A percentile compares a stretch with the other conserved stretches of the same genome.
These are phyloP conservation scores for Drosophila pegasa DNA, from an alignment of 2,888 invertebrate species.

Conservation along the genomic window DNA sequence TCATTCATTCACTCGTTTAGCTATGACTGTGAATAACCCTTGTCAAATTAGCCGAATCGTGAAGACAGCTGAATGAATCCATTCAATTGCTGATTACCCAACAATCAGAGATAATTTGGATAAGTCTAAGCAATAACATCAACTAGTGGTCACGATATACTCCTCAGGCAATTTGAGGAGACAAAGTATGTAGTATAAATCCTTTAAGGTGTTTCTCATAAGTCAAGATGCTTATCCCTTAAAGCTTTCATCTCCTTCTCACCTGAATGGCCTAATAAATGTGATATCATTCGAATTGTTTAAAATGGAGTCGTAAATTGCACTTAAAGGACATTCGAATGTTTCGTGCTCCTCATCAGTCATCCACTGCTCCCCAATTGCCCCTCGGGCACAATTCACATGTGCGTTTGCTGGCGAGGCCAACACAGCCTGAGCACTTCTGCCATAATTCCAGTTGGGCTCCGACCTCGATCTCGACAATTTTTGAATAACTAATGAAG, in stretches of 20 bases:
- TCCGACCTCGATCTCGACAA: conserved; percentile 60
- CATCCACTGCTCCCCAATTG: conserved; percentile 12
- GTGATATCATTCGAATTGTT: conserved; percentile 1
- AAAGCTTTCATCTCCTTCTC: conserved; percentile 2
- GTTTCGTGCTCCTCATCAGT: conserved; percentile 23
- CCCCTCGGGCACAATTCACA: conserved; percentile 43
- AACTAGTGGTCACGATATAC: background rate
- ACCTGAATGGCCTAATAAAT: conserved; percentile 7
- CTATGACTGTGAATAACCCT: conserved; percentile 43
- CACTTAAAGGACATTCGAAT: conserved; percentile 25
- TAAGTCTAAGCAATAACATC: background rate
- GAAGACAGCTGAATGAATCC: conserved; percentile 14
- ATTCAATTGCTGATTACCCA: conserved; percentile 11
- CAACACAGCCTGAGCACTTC: conserved; percentile 55
- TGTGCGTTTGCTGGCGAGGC: conserved; percentile 50
- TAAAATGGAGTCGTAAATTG: conserved; percentile 3
- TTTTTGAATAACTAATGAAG: conserved; percentile 82
- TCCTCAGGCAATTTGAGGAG: background rate
- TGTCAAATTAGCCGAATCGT: conserved; percentile 61
- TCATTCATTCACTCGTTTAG: conserved; percentile 20
- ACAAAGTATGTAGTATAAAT: background rate
- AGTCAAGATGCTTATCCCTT: background rate
- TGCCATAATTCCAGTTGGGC: conserved; percentile 72
- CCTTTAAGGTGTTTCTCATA: background rate
- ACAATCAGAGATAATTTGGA: conserved; percentile 5